Conservation (phyloP, 2,113 vertebrate genomes). For the Spermophilus dauricus region DNA sequence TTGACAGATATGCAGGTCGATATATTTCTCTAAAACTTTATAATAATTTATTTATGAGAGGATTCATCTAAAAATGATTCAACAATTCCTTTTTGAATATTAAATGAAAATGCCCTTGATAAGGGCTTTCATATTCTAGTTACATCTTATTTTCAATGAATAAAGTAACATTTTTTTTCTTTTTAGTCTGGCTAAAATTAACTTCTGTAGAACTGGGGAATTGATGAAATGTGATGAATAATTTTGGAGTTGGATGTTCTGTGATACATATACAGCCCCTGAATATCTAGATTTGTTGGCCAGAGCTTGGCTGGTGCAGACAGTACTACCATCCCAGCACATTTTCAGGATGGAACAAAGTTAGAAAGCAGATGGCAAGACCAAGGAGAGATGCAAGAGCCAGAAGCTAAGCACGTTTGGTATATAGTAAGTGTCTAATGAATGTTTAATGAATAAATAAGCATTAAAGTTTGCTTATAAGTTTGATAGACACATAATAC, state of each 20-base stretch:
- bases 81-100: not conserved
- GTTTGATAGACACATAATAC: not conserved
- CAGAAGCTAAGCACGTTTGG: not conserved
- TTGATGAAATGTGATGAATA: not conserved
- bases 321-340: not conserved
- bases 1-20: not conserved
- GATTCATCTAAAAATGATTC: not conserved
- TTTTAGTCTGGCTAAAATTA: constrained; percentile 20
- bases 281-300: not conserved
- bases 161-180: not conserved
- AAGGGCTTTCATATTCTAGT: not conserved
- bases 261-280: accelerated
- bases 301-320: not conserved
- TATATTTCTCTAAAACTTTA: not conserved
- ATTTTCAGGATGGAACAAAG: not conserved
- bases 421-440: not conserved
- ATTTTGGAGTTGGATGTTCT: not conserved
- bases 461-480: not conserved
- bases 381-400: accelerated
- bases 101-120: not conserved
- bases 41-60: not conserved
- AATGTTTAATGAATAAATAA: not conserved
- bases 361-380: not conserved
- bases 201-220: not conserved
- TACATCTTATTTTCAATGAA: not conserved